Conservation (phyloP, 1,140 invertebrate genomes). For the Ganaspis sp. region DNA sequence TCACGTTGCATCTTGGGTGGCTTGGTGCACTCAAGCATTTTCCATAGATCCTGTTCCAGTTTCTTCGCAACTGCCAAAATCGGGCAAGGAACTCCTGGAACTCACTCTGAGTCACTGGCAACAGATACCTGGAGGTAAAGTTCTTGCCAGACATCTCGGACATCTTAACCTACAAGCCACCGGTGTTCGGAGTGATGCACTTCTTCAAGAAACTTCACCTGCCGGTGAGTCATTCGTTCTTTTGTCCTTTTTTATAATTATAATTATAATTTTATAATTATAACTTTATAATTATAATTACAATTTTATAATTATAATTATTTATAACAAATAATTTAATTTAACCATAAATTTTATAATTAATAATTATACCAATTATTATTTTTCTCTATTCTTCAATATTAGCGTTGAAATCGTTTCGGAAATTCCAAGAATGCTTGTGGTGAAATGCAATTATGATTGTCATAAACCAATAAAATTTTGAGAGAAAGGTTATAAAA, state of each 20-base stretch:
- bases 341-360: too few species aligned
- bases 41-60: slow-evolving; percentile 77
- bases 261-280: too few species aligned
- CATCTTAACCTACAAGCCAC: slow-evolving; percentile 64
- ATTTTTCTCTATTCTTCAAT: too few species aligned
- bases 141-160: slow-evolving; percentile 66
- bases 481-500: too few species aligned
- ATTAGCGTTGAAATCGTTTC: too few species aligned
- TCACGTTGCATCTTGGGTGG: slow-evolving; percentile 81
- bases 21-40: slow-evolving; percentile 80
- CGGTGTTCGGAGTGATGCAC: slow-evolving; percentile 58
- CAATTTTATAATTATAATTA: too few species aligned
- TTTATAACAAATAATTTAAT: too few species aligned
- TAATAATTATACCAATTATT: too few species aligned
- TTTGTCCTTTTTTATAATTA: background rate
- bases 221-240: slow-evolving; percentile 55
- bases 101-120: slow-evolving; percentile 68
- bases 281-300: too few species aligned
- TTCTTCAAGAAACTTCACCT: slow-evolving; percentile 59
- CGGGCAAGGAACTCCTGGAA: slow-evolving; percentile 78
- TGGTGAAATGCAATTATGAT: too few species aligned
- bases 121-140: slow-evolving; percentile 47
- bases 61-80: slow-evolving; percentile 76
- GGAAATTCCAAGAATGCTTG: too few species aligned
- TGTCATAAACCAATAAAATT: too few species aligned